Evolutionary conservation across 2,797 vertebrate species (phyloP).

Genomic region (Todus mexicanus): DNA sequence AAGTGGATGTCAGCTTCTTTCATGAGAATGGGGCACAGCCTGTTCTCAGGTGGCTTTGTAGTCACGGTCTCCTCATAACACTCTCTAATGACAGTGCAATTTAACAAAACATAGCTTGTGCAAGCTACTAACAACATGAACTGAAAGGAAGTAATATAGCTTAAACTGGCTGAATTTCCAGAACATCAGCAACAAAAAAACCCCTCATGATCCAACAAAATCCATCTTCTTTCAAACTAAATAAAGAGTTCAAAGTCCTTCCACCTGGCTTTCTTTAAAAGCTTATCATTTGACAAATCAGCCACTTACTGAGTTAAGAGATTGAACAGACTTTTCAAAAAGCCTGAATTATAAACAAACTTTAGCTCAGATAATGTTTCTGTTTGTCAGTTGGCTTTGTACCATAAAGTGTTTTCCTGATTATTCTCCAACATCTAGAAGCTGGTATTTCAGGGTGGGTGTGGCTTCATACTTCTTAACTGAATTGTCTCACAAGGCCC

Average conservation of each 20-base stretch:
- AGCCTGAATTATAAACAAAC: background rate
- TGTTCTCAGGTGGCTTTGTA: background rate
- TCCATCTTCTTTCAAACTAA: background rate
- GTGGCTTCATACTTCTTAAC: constrained; percentile 72
- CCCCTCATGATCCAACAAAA: background rate
- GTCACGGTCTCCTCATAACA: background rate
- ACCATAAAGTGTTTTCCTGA: background rate
- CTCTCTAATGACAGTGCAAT: background rate
- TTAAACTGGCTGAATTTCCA: background rate
- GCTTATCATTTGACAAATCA: background rate
- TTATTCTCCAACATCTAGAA: constrained; percentile 35
- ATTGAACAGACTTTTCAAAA: background rate
- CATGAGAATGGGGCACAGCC: background rate
- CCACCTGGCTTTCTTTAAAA: background rate
- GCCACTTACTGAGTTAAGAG: background rate
- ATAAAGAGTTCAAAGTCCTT: background rate
- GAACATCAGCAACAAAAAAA: background rate
- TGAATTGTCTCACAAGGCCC: constrained; percentile 59
- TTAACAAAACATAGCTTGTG: background rate
- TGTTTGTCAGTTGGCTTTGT: background rate
- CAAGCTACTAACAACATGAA: background rate
- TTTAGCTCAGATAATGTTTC: background rate
- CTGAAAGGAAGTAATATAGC: background rate
- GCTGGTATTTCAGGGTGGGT: constrained; percentile 68
- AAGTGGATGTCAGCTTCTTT: background rate